Base-by-base conservation (phyloP, 2,113 vertebrate species). In the Galemys pyrenaicus region DNA sequence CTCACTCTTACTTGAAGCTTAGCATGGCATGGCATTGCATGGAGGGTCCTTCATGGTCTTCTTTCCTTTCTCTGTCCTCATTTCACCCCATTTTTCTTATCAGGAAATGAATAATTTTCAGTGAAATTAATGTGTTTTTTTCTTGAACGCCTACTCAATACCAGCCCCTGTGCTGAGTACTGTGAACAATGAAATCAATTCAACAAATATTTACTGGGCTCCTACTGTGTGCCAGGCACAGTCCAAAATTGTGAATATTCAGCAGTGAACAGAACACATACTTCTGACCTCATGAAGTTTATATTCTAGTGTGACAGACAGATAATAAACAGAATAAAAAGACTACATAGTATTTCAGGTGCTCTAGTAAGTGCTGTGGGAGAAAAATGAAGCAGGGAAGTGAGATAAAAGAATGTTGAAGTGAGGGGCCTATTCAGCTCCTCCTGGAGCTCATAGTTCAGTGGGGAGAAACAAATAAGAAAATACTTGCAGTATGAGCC, bases 41-140 rank as follows among this genome's bases (percentile, higher is more conserved):
- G 6, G 30, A 74, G 32, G 26, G 13, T 82, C 78, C 56, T 90
- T 87, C 37, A 32, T 80, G 44, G 56, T 84, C 19, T 90, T 24
- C 30, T 32, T 68, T 22, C 39, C 46, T 41, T 83, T 90, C 13
- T 84, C 46, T 95, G 81, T 37, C 54, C 56, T 78, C 46, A 77
- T 82, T 89, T 93, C 24, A 87, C 56, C 70, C 32, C 20, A 32
- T 68, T 94, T 84, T 81, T 89, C 35, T 84, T 81, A 65, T 12
- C 74, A 89, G 68, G 35, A 60, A 49, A 68, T 91, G 92, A 80
- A 32, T 89, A 15, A 1, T 80, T 94, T 94, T 87, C 28, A 87
- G 35, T 81, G 88, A 37, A 96, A 1, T 74, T 95, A 94, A 77
- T 22, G 78, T 64, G 87, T 90, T 95, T 87, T 83, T 58, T 94